These are phyloP conservation scores for Ammodytes dubius DNA, from an alignment of 2,113 vertebrate species.

Conservation along the genomic window DNA sequence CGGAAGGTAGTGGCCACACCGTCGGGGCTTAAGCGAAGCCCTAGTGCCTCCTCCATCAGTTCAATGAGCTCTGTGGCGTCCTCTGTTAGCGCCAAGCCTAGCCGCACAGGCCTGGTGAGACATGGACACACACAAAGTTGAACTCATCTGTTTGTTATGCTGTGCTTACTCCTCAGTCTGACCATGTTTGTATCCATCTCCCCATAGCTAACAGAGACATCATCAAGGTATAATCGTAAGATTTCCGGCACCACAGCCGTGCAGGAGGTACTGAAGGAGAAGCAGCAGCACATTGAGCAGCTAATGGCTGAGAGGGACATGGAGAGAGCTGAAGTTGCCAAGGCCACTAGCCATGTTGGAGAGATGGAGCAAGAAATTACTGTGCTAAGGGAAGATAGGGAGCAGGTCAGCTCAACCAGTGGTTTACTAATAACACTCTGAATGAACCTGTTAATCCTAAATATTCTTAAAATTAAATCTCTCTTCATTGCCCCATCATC, in stretches of 20 bases:
- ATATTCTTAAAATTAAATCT: not conserved
- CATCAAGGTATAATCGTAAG: constrained; percentile 95
- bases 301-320: constrained; percentile 96
- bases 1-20: constrained; percentile 89
- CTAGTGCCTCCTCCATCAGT: constrained; percentile 96
- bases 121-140: not conserved
- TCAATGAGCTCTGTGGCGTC: constrained; percentile 97
- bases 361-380: constrained; percentile 94
- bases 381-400: constrained; percentile 92
- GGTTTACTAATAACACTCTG: not conserved
- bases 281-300: constrained; percentile 99
- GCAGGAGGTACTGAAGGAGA: constrained; percentile 98
- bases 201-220: constrained; percentile 95
- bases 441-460: not conserved
- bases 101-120: constrained; percentile 95
- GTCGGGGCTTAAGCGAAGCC: constrained; percentile 91
- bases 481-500: not conserved
- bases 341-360: constrained; percentile 95
- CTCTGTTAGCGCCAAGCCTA: constrained; percentile 96
- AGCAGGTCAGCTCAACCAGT: constrained; percentile 88
- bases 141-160: not conserved
- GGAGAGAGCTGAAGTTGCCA: constrained; percentile 96
- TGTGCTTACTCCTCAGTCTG: not conserved
- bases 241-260: constrained; percentile 98
- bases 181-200: not conserved